These are phyloP conservation scores for Numenius phaeopus DNA, from an alignment of 2,797 vertebrate species.

Conservation along the genomic window DNA sequence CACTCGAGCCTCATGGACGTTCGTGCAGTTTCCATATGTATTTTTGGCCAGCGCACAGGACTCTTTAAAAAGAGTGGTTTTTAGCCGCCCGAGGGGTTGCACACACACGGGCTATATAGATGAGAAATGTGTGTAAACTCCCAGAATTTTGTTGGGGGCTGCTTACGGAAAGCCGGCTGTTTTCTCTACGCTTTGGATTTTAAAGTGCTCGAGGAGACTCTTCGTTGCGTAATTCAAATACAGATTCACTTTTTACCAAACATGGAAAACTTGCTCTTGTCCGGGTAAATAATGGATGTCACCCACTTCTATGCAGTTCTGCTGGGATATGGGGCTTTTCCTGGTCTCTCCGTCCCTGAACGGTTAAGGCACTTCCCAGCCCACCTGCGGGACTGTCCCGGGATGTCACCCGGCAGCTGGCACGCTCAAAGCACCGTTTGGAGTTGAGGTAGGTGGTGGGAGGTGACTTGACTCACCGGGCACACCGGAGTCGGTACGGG, in stretches of 20 bases:
- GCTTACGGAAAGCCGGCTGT: not conserved
- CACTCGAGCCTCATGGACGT: rapidly evolving
- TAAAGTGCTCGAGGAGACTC: not conserved
- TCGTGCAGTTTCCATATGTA: rapidly evolving
- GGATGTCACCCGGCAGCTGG: not conserved
- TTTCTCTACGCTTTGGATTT: not conserved
- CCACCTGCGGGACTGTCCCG: not conserved
- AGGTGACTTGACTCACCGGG: not conserved
- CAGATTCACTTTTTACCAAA: conserved; percentile 73
- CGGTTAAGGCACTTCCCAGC: not conserved
- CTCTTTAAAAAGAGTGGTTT: not conserved
- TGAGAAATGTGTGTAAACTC: not conserved
- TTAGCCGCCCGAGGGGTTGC: not conserved
- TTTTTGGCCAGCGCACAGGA: not conserved
- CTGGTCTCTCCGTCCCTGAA: not conserved
- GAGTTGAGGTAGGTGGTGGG: not conserved
- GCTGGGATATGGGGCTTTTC: not conserved
- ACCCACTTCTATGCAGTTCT: not conserved
- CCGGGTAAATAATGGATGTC: conserved; percentile 43
- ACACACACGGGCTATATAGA: rapidly evolving
- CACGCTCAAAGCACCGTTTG: rapidly evolving
- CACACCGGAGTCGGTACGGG: not conserved
- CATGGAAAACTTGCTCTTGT: conserved; percentile 69
- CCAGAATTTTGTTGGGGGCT: not conserved
- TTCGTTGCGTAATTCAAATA: conserved; percentile 13